Evolutionary conservation across 2,797 vertebrate species (phyloP).

Genomic region (Halcyon badia): DNA sequence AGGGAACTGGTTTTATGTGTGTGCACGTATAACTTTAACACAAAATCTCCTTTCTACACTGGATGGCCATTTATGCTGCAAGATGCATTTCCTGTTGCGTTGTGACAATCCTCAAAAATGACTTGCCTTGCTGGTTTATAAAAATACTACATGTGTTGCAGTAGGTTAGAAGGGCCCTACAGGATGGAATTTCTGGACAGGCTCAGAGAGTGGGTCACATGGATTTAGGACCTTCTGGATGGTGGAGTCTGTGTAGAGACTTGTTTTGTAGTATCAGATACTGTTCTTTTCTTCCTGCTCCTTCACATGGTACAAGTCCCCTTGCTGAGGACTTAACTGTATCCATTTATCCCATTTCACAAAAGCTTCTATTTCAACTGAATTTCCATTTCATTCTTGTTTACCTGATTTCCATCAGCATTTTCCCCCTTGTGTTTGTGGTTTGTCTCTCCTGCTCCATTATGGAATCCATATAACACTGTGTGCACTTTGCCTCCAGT

Average conservation of each 20-base stretch:
- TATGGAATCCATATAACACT: not conserved
- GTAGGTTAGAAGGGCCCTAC: not conserved
- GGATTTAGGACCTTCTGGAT: not conserved
- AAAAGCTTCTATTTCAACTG: conserved; percentile 1
- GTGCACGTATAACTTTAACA: not conserved
- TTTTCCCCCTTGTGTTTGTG: not conserved
- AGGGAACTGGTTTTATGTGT: conserved; percentile 37
- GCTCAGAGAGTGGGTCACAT: rapidly evolving
- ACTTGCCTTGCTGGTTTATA: not conserved
- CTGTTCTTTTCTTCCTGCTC: not conserved
- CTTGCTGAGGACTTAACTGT: not conserved
- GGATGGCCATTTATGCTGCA: conserved; percentile 26
- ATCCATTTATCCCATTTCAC: not conserved
- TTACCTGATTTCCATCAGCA: not conserved
- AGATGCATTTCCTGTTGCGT: conserved; percentile 28
- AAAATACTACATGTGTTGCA: not conserved
- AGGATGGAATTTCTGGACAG: not conserved
- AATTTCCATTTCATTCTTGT: not conserved
- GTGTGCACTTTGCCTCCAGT: conserved; percentile 20
- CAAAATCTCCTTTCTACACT: conserved; percentile 45
- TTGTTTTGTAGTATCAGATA: not conserved
- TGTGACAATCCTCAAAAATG: conserved; percentile 5
- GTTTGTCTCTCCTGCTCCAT: not conserved
- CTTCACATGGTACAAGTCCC: rapidly evolving
- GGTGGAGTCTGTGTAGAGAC: not conserved